Conservation (phyloP, 2,113 vertebrate genomes). For the Psophia crepitans region DNA sequence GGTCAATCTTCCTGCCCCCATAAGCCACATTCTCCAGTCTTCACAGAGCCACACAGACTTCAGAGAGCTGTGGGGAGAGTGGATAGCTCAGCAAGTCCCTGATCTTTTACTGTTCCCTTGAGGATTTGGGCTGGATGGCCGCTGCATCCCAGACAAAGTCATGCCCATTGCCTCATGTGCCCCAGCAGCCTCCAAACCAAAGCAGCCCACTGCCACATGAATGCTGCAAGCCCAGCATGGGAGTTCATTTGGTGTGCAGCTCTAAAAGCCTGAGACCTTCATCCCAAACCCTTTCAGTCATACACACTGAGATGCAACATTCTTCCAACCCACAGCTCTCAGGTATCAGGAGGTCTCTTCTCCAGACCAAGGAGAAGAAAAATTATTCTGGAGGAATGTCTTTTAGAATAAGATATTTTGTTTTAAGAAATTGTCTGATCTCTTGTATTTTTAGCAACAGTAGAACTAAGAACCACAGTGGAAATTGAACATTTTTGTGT, state of each 20-base stretch:
- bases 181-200: neutral
- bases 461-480: neutral
- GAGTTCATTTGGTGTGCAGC: neutral
- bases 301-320: neutral
- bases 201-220: neutral
- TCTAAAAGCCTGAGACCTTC: neutral
- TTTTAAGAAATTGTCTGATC: neutral
- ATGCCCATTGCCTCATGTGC: neutral
- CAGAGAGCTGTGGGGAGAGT: neutral
- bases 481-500: neutral
- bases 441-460: slow-evolving; percentile 10
- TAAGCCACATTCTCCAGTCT: neutral
- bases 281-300: neutral
- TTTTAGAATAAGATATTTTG: neutral
- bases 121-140: slow-evolving; percentile 12
- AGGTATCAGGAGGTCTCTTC: neutral
- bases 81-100: neutral
- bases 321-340: neutral
- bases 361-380: neutral
- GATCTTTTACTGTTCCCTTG: slow-evolving; percentile 20
- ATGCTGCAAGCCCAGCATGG: neutral
- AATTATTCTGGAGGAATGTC: neutral
- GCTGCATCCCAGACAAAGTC: neutral
- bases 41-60: neutral
- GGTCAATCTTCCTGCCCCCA: neutral